phyloP scores from a whole-genome alignment of 2,113 vertebrate genomes.

The Ancistrus triradiatus region DNA sequence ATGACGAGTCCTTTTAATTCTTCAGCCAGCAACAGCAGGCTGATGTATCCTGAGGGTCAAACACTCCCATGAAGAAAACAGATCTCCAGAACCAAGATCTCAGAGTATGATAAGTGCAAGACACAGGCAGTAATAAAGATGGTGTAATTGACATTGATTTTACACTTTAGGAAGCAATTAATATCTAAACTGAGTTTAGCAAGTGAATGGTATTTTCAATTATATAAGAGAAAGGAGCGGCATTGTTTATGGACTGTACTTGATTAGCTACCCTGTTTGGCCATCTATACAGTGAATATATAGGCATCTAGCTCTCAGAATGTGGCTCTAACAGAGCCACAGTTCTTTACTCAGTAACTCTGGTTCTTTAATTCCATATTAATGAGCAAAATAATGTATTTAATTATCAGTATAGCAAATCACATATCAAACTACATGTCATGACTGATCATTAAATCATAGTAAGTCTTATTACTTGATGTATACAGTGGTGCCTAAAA shows the following conservation, averaged over 20 bases:
- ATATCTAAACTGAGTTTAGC: conserved; percentile 57
- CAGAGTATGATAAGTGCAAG: conserved; percentile 51
- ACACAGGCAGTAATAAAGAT: conserved; percentile 38
- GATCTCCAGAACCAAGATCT: conserved; percentile 50
- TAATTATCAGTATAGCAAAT: too few relatives aligned
- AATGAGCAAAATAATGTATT: too few relatives aligned
- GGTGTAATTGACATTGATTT: conserved; percentile 65
- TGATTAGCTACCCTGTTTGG: conserved; percentile 27
- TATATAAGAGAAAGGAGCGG: conserved; percentile 47
- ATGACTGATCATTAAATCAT: too few relatives aligned
- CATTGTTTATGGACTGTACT: conserved; percentile 36
- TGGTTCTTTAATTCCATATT: too few relatives aligned
- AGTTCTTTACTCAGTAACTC: too few relatives aligned
- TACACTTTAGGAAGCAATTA: conserved; percentile 60
- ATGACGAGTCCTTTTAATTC: conserved; percentile 58
- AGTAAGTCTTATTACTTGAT: too few relatives aligned
- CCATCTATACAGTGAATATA: too few relatives aligned
- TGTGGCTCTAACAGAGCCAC: too few relatives aligned
- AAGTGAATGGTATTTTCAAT: conserved; percentile 49
- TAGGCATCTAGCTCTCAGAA: too few relatives aligned
- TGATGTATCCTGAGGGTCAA: conserved; percentile 52
- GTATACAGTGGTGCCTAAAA: too few relatives aligned
- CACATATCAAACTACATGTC: too few relatives aligned
- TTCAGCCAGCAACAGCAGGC: conserved; percentile 52
- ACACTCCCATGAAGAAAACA: conserved; percentile 45